phyloP scores from a whole-genome alignment of 2,113 vertebrate species.

The Zosterops lateralis region DNA sequence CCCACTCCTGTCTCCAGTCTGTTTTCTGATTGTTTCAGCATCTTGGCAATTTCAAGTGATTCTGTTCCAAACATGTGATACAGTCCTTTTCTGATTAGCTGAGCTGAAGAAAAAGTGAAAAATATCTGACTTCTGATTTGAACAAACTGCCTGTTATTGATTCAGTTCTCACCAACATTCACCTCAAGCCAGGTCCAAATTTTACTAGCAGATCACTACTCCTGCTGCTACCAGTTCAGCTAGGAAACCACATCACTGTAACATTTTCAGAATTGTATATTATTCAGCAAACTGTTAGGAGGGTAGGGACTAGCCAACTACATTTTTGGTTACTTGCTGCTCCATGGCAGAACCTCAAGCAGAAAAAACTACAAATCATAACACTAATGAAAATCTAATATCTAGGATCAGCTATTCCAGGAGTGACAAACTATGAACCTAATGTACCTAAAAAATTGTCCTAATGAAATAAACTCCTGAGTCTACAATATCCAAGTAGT shows the following conservation, averaged over 20 bases:
- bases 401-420: not conserved
- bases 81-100: not conserved
- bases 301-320: not conserved
- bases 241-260: not conserved
- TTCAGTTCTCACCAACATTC: not conserved
- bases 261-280: not conserved
- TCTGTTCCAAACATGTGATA: not conserved
- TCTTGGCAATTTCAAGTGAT: not conserved
- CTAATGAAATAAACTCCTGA: not conserved
- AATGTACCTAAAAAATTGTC: not conserved
- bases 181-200: not conserved
- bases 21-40: not conserved
- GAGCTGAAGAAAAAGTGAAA: not conserved
- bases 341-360: not conserved
- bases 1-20: not conserved
- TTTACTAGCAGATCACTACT: not conserved
- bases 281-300: not conserved
- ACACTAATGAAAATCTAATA: not conserved
- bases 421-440: not conserved
- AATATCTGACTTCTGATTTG: not conserved
- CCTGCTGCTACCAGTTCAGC: not conserved
- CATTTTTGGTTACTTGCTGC: not conserved
- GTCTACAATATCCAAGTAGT: not conserved
- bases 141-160: not conserved
- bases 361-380: not conserved